These are phyloP conservation scores for Tridacna crocea DNA, from an alignment of 2,888 invertebrate genomes.

Conservation along the genomic window DNA sequence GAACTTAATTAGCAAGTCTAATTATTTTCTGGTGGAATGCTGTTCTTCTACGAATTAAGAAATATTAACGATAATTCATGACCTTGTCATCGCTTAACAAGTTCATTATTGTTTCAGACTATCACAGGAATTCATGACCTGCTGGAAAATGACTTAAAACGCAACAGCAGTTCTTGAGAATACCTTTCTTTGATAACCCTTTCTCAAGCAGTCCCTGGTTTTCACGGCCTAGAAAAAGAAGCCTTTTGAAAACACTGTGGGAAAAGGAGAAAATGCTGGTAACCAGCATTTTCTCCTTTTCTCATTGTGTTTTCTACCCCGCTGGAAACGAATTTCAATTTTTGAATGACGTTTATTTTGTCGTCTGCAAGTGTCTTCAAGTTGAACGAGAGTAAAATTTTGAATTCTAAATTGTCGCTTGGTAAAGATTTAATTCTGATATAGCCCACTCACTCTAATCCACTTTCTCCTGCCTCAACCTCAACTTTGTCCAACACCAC, in stretches of 20 bases:
- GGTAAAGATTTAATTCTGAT: background rate
- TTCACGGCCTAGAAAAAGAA: no score
- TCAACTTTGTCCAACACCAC: background rate
- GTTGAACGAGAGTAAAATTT: no score
- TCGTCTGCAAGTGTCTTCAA: no score
- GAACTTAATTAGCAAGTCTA: background rate
- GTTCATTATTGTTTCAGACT: background rate
- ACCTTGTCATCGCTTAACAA: background rate
- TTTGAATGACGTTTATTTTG: no score
- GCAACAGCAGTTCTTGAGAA: background rate
- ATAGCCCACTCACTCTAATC: background rate
- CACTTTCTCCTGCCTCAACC: slow-evolving; percentile 14
- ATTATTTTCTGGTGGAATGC: background rate
- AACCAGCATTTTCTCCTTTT: no score
- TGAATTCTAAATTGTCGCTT: no score
- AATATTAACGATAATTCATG: background rate
- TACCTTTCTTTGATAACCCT: no score
- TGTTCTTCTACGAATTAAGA: background rate
- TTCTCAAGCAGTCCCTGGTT: no score
- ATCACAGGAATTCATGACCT: background rate
- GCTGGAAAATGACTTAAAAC: background rate
- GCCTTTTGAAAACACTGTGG: no score
- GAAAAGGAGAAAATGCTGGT: no score
- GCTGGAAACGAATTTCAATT: no score
- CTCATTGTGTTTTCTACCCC: no score